phyloP scores from a whole-genome alignment of 2,113 vertebrate genomes.

The Fukomys damarensis region DNA sequence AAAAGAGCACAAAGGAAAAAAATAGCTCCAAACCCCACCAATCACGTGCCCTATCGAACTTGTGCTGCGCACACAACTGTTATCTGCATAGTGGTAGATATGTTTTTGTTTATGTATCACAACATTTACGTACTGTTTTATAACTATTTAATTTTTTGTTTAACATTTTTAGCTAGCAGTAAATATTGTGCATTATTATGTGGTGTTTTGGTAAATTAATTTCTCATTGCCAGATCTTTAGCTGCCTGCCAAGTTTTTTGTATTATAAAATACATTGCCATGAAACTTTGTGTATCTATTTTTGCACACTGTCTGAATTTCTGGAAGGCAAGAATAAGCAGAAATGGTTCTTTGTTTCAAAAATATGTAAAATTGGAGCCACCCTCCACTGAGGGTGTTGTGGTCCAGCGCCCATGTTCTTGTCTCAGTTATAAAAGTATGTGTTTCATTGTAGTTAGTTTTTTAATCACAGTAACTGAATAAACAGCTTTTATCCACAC shows the following conservation, averaged over 20 bases:
- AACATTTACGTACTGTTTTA: background rate
- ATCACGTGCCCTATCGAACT: background rate
- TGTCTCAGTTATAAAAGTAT: background rate
- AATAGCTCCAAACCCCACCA: background rate
- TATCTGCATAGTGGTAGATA: background rate
- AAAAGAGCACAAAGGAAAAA: background rate
- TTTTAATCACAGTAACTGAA: background rate
- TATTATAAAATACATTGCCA: background rate
- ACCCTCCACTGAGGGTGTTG: background rate
- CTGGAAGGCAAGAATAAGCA: background rate
- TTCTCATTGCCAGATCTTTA: background rate
- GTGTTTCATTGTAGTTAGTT: background rate
- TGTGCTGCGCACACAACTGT: background rate
- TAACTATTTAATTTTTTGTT: conserved; percentile 19
- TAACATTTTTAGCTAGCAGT: conserved; percentile 11
- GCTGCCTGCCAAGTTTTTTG: background rate
- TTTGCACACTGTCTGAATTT: background rate
- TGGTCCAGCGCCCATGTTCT: background rate
- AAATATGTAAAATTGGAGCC: background rate
- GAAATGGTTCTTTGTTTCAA: background rate
- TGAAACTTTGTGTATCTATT: background rate
- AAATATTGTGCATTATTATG: background rate
- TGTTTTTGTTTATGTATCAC: background rate
- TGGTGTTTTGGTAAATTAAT: conserved; percentile 15
- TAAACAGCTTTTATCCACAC: background rate